Percentiles rank a stretch among this genome's conserved stretches.
phyloP scores from a whole-genome alignment of 2,113 vertebrate species.

The Leucoraja erinaceus region DNA sequence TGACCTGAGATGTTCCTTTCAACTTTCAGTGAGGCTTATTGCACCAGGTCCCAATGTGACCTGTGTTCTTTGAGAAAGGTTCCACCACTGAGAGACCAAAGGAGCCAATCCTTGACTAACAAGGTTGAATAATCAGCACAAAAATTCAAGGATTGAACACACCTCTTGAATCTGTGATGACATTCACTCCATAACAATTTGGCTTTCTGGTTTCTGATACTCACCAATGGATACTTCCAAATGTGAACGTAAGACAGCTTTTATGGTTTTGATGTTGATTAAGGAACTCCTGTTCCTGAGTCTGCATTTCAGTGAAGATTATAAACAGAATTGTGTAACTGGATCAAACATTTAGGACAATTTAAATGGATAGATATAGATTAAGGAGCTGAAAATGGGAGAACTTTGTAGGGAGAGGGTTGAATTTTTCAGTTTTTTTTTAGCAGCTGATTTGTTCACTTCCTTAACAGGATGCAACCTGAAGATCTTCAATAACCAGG shows the following conservation, averaged over 20 bases:
- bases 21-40: not conserved
- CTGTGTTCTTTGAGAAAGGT: not conserved
- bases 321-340: not conserved
- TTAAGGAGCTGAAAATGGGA: too few species aligned
- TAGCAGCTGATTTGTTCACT: not conserved
- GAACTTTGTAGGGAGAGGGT: not conserved
- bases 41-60: not conserved
- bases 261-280: not conserved
- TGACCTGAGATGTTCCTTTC: not conserved
- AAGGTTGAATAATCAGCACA: not conserved
- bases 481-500: slow-evolving; percentile 99
- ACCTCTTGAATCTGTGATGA: not conserved
- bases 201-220: not conserved
- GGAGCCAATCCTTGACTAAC: not conserved
- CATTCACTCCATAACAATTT: not conserved
- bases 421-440: not conserved
- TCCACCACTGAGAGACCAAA: not conserved
- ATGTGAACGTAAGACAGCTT: not conserved
- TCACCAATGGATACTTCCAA: not conserved
- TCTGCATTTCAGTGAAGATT: not conserved
- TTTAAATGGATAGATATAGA: not conserved
- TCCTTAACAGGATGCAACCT: slow-evolving; percentile 79
- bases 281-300: not conserved
- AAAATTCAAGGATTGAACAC: not conserved
- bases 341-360: not conserved